Evolutionary conservation across 2,888 invertebrate genomes (phyloP), one percentile per base, ranked within the genome.

Genomic region (Busseola fusca): DNA sequence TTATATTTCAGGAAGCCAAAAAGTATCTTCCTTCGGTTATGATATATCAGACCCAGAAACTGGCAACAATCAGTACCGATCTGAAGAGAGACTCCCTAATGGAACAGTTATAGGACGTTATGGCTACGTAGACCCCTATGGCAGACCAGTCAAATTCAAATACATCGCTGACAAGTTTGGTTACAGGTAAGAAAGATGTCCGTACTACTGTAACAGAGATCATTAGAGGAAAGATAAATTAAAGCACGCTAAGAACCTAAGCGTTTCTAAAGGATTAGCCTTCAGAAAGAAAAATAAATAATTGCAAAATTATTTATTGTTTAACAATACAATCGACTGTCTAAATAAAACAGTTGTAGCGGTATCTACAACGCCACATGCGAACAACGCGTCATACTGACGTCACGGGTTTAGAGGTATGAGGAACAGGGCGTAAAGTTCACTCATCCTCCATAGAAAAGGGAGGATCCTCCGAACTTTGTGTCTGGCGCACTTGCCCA

Each of bases 101-200:
- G 98, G 98, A 30, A 97, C 97, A 5, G 97, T 97, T 0, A 93
- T 95, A 0, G 98, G 98, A 6, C 97, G 97, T 81, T 98, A 97
- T 87, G 98, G 98, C 0, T 97, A 97, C 86, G 89, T 97, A 4
- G 96, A 97, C 70, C 96, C 97, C 0, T 96, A 96, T 83, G 97
- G 97, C 1, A 95, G 91, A 63, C 93, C 97, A 0, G 96, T 96
- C 70, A 92, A 96, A 14, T 97, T 96, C 50, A 94, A 95, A 83
- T 98, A 97, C 84, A 88, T 96, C 4, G 97, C 97, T 4, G 97
- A 97, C 89, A 90, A 96, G 18, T 90, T 89, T 7, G 98, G 98
- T 40, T 98, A 97, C 88, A 96, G 97, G 97, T 97, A 89, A 87
- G n/a, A 14, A n/a, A 18, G 3, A 14, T 18, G 54, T 50, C 37